phyloP scores from a whole-genome alignment of 2,797 vertebrate species.

The Tangara arthus region DNA sequence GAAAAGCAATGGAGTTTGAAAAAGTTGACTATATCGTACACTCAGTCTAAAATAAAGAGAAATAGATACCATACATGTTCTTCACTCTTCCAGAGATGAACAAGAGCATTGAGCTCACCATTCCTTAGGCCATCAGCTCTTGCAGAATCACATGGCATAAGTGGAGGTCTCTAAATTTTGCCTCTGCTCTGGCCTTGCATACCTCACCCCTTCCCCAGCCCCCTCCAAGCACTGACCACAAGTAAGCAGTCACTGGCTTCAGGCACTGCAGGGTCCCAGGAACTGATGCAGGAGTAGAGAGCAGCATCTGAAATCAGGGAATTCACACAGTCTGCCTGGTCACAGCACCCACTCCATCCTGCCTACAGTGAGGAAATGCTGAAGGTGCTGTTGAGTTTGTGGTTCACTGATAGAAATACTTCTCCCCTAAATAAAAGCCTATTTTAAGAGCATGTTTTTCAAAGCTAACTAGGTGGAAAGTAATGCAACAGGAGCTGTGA shows the following conservation, averaged over 20 bases:
- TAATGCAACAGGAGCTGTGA: neutral
- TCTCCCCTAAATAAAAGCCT: neutral
- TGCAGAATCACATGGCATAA: neutral
- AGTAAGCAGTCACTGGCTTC: fast-evolving
- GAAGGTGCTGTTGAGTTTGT: neutral
- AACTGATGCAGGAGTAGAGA: neutral
- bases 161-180: neutral
- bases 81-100: neutral
- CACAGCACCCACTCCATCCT: neutral
- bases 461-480: neutral
- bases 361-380: neutral
- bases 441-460: neutral
- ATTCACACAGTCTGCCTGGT: neutral
- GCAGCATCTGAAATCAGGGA: neutral
- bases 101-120: neutral
- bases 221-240: neutral
- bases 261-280: neutral
- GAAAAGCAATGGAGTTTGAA: neutral
- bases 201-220: neutral
- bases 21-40: neutral
- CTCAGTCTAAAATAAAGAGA: neutral
- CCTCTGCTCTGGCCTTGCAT: neutral
- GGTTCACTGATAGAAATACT: neutral
- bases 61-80: neutral
- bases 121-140: neutral